phyloP scores from a whole-genome alignment of 2,113 vertebrate species.

The Barnardius zonarius region DNA sequence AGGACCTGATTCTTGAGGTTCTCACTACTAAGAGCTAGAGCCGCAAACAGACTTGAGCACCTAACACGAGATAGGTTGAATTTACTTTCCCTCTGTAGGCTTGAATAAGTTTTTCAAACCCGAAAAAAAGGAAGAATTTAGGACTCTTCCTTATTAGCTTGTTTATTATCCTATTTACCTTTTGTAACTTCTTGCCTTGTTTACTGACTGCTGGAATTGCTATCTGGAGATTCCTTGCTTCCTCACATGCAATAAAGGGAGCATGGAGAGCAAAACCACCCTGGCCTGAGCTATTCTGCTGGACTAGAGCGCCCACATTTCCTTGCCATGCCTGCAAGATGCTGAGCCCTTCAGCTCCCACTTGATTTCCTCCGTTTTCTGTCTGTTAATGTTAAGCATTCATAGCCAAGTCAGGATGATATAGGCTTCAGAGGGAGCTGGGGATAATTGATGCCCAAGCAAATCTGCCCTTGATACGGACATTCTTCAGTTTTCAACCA shows the following conservation, averaged over 20 bases:
- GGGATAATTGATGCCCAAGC: slow-evolving; percentile 31
- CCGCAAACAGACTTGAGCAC: background rate
- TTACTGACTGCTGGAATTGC: background rate
- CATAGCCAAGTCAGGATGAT: background rate
- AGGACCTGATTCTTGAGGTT: background rate
- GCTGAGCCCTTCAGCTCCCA: background rate
- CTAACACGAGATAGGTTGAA: background rate
- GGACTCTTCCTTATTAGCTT: background rate
- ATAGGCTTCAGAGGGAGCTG: background rate
- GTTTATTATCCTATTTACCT: background rate
- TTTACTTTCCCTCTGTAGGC: background rate
- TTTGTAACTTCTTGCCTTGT: background rate
- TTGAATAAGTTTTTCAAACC: background rate
- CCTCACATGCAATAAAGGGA: background rate
- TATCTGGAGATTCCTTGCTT: background rate
- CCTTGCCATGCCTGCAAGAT: background rate
- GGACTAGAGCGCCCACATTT: background rate
- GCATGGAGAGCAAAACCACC: background rate
- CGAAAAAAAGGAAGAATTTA: background rate
- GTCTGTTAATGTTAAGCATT: background rate
- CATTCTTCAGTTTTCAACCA: slow-evolving; percentile 33
- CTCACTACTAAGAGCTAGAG: background rate
- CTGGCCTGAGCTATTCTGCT: background rate
- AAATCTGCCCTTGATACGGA: background rate
- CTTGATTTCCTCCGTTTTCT: background rate